A percentile compares a stretch with the other conserved stretches of the same genome.
These are phyloP conservation scores for Centruroides vittatus DNA, from an alignment of 1,140 invertebrate species.

Conservation along the genomic window DNA sequence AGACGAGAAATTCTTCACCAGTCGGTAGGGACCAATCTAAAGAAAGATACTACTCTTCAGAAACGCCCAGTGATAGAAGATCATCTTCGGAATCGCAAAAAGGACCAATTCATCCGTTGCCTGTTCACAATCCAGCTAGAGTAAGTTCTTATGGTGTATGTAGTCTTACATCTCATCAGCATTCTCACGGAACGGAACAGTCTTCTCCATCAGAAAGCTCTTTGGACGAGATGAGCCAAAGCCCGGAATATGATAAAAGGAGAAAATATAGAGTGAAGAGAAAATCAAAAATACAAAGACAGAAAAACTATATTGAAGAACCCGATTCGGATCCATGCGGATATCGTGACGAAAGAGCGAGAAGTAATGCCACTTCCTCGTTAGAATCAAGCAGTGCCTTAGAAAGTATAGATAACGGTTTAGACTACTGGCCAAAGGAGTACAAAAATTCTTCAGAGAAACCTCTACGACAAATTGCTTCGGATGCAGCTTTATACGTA, in stretches of 20 bases:
- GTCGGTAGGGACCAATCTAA: neutral
- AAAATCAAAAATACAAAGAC: slow-evolving; percentile 3
- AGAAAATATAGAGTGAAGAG: neutral
- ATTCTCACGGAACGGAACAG: neutral
- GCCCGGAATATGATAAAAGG: neutral
- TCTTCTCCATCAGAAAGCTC: slow-evolving; percentile 18
- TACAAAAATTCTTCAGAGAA: neutral
- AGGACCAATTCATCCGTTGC: neutral
- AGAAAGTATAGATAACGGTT: neutral
- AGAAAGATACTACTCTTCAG: neutral
- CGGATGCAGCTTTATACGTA: slow-evolving; percentile 4
- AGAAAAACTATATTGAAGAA: slow-evolving; percentile 7
- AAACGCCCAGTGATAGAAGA: neutral
- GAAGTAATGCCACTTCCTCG: neutral
- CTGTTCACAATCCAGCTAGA: neutral
- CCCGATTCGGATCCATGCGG: neutral
- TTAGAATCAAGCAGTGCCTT: neutral
- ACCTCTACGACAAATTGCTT: slow-evolving; percentile 6
- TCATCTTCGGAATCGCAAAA: neutral
- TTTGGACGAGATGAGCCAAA: slow-evolving; percentile 3
- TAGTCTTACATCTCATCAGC: neutral
- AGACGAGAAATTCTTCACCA: neutral
- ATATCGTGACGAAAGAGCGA: neutral
- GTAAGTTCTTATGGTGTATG: neutral
- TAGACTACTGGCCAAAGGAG: neutral